Conservation (phyloP, 2,113 vertebrate genomes). For the Physeter macrocephalus region DNA sequence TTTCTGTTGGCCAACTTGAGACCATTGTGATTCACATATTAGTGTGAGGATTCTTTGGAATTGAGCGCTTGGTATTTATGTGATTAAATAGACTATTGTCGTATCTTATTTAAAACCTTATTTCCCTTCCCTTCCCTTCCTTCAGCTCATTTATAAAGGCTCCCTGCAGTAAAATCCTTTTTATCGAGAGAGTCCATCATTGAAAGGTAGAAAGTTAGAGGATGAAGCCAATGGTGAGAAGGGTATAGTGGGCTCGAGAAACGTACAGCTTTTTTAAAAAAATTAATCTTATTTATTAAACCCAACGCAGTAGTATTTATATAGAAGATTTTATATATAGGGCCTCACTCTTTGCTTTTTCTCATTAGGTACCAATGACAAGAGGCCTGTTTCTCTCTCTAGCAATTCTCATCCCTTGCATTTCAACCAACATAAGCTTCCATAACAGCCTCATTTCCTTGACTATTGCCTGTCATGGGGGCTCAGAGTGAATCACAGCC, state of each 20-base stretch:
- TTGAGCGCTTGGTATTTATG: slow-evolving; percentile 46
- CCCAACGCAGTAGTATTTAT: not conserved
- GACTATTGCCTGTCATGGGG: not conserved
- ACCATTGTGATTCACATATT: not conserved
- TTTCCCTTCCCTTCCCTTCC: not conserved
- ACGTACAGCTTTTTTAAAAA: not conserved
- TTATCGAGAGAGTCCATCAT: not conserved
- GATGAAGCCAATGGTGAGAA: not conserved
- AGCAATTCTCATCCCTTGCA: not conserved
- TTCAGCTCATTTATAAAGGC: not conserved
- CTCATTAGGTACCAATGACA: not conserved
- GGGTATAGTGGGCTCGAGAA: not conserved
- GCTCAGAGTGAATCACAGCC: not conserved
- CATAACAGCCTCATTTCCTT: not conserved
- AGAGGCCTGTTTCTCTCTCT: slow-evolving; percentile 18
- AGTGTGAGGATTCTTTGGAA: slow-evolving; percentile 23
- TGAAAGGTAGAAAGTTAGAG: not conserved
- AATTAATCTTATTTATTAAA: too few species aligned
- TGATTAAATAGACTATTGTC: slow-evolving; percentile 17
- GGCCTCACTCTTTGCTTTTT: not conserved
- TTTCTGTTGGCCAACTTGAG: not conserved
- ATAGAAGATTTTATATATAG: not conserved
- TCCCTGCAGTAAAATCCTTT: slow-evolving; percentile 22
- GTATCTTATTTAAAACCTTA: slow-evolving; percentile 42
- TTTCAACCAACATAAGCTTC: not conserved